Evolutionary conservation across 2,797 vertebrate genomes (phyloP).

Genomic region (Tapera naevia): DNA sequence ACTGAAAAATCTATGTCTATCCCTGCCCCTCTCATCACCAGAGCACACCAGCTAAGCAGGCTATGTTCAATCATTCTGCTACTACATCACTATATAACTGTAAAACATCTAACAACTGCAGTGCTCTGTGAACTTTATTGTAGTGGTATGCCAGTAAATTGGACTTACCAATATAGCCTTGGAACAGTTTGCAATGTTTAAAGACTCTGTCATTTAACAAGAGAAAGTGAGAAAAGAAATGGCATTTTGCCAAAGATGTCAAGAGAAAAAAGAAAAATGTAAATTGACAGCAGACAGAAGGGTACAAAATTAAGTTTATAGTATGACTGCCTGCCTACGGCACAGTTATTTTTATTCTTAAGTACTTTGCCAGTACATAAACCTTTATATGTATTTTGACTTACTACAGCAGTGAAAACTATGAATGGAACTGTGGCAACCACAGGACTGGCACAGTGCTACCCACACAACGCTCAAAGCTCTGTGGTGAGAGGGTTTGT

Average conservation of each 20-base stretch:
- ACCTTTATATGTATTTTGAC: conserved; percentile 1
- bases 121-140: not conserved
- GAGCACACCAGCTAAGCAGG: not conserved
- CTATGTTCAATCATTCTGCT: not conserved
- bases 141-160: not conserved
- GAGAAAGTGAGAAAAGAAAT: not conserved
- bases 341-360: not conserved
- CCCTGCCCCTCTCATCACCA: rapidly evolving
- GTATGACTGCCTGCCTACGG: not conserved
- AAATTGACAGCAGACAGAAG: not conserved
- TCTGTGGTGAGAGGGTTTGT: not conserved
- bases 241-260: not conserved
- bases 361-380: conserved; percentile 15
- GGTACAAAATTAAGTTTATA: not conserved
- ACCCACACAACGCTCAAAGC: not conserved
- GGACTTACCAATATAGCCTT: not conserved
- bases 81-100: not conserved
- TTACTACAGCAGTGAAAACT: not conserved
- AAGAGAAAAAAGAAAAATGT: not conserved
- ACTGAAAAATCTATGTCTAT: not conserved
- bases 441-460: not conserved
- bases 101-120: not conserved
- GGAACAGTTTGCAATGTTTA: not conserved
- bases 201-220: not conserved
- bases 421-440: not conserved